Evolutionary conservation across 2,113 vertebrate species (phyloP).

Genomic region (Notechis scutatus): DNA sequence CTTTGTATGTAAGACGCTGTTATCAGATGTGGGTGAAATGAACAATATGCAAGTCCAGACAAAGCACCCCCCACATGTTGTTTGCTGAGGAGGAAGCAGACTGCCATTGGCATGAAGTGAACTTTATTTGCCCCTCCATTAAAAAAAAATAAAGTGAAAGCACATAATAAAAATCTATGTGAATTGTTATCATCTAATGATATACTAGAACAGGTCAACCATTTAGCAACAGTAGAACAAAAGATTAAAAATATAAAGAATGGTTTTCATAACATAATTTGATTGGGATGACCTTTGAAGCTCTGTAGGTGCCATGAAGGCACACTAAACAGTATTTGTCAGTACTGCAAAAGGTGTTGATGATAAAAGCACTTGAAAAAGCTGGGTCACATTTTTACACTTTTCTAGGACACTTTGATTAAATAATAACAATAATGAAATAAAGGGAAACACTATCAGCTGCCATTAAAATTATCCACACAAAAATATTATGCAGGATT

Average conservation of each 20-base stretch:
- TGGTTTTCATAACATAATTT: not conserved
- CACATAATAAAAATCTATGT: constrained; percentile 2
- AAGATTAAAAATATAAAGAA: constrained; percentile 5
- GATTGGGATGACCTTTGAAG: not conserved
- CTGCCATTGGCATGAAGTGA: constrained; percentile 37
- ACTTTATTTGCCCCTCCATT: constrained; percentile 44
- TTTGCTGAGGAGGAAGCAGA: constrained; percentile 52
- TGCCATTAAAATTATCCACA: constrained; percentile 39
- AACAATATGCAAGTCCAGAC: constrained; percentile 39
- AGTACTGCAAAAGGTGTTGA: not conserved
- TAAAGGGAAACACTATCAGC: constrained; percentile 20
- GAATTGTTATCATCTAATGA: constrained; percentile 28
- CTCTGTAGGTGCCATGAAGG: not conserved
- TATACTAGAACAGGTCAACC: constrained; percentile 35
- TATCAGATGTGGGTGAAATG: constrained; percentile 44
- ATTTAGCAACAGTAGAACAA: not conserved
- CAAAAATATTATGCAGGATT: constrained; percentile 44
- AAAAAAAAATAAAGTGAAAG: constrained; percentile 33
- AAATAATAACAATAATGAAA: not conserved
- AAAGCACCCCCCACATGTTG: constrained; percentile 19
- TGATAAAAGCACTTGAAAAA: constrained; percentile 12
- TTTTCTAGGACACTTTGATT: constrained; percentile 23
- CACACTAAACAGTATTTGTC: not conserved
- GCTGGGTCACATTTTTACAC: not conserved
- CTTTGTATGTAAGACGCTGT: constrained; percentile 35